Base-by-base conservation (phyloP, 2,888 invertebrate species). In the Dicranocentrus wangi region DNA sequence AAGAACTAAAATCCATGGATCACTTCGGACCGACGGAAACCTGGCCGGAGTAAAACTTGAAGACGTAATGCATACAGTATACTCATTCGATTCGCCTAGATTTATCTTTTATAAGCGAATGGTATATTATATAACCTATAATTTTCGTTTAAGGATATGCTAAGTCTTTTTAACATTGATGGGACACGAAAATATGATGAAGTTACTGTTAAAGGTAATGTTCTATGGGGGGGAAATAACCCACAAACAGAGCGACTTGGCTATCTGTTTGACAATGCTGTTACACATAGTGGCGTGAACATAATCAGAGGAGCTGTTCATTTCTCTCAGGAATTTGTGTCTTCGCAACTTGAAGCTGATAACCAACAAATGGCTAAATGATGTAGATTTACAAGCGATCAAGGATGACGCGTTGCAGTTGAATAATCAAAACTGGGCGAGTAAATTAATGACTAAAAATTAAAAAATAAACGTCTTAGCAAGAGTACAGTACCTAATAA, bases 341-440 rank as follows among this genome's bases (percentile, higher is more conserved):
- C 32, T 32, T 32, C 32, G 10, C 5, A 32, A 32, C 3, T 32
- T 17, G 66, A 3, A 80, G 47, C 25, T 69, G 70, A 1, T 55
- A 66, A 3, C 80, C 2, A 21, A 65, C 10, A 21, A 76, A 13
- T 84, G 86, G 84, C 47, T 86, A 3, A 69, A 70, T 55, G 76
- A 53, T 42, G 68, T 86, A 0, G 66, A 86, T 61, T 51, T 86
- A 17, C 27, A 79, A 21, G n/a, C 66, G 1, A 83, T 85, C n/a
- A 25, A 65, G 10, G 43, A 76, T 2, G 85, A 85, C 43, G 84
- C 68, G 7, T 66, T 82, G 3, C 42, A 47, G 39, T 63, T 21
- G 17, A 43, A 76, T 47, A 10, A 71, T 39, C 2, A 8, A 17
- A 17, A 42, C 2, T 55, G 61, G 68, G 51, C 23, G 32, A 32